Evolutionary conservation across 2,113 vertebrate species (phyloP), one percentile per base, ranked within the genome.

Genomic region (Zosterops japonicus): DNA sequence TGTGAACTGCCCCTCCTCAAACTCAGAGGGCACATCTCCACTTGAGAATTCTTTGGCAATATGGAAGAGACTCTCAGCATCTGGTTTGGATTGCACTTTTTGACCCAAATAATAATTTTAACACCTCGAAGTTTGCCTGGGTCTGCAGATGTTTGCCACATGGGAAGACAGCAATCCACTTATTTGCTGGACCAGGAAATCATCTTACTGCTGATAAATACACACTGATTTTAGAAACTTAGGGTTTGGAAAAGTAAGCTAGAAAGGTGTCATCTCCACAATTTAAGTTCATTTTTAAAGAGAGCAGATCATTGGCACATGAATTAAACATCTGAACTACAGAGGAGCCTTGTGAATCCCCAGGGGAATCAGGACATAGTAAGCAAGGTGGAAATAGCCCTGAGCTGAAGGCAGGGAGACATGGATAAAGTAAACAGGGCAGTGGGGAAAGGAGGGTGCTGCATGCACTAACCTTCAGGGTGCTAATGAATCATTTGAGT

Each of bases 291-390:
- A 19, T 75, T 96, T 95, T 89, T 85, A 83, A 94, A 90, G 42
- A 77, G 33, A 88, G 50, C 42, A 72, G 65, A 88, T 94, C 31
- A 77, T 25, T 90, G 88, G 88, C 80, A 84, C 92, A 95, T 80
- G 72, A 95, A 89, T 94, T 95, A 95, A 92, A 92, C 39, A 59
- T 63, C 72, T 83, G 68, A 87, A 88, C 72, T 64, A 52, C 31
- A 72, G 44, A 70, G 44, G 11, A 91, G 64, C 35, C 49, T 65
- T 36, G 46, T 61, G 83, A 71, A 89, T 83, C 76, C 70, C 42
- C 49, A 27, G 44, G 44, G 93, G 80, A 87, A 78, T 46, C 55
- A 33, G 77, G 65, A 84, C 74, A 50, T 27, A 14, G 53, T 49
- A 89, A 92, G 84, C 80, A 89, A 79, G 61, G 87, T 72, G 52